Evolutionary conservation across 1,140 invertebrate genomes (phyloP).

Genomic region (Spodoptera litura): DNA sequence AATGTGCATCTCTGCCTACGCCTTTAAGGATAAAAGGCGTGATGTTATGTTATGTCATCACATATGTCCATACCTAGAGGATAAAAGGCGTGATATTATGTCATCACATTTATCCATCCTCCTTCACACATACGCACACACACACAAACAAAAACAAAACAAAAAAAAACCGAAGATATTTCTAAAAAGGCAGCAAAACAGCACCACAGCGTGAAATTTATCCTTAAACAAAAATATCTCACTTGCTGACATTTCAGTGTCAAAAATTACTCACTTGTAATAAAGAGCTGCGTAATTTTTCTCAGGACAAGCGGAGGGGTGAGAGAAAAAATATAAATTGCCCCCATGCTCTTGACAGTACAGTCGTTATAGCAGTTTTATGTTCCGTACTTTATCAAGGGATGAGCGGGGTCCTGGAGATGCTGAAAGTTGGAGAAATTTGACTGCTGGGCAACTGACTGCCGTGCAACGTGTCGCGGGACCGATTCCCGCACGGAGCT

Average conservation of each 20-base stretch:
- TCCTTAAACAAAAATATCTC: background rate
- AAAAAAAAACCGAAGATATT: background rate
- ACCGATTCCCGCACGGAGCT: too few relatives aligned
- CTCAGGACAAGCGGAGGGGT: conserved; percentile 24
- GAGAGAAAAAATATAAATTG: conserved; percentile 61
- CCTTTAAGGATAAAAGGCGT: too few relatives aligned
- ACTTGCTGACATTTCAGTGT: conserved; percentile 31
- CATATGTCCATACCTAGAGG: too few relatives aligned
- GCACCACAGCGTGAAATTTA: background rate
- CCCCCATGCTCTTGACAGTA: conserved; percentile 67
- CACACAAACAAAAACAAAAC: background rate
- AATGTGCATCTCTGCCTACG: too few relatives aligned
- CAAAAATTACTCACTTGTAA: conserved; percentile 47
- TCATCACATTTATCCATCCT: too few relatives aligned
- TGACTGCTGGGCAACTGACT: background rate
- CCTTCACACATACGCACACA: too few relatives aligned
- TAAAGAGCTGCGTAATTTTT: conserved; percentile 38
- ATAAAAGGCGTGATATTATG: too few relatives aligned
- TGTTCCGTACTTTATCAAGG: conserved; percentile 64
- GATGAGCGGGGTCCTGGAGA: conserved; percentile 42
- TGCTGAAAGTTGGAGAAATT: conserved; percentile 10
- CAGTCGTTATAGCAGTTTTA: conserved; percentile 71
- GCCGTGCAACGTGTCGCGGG: too few relatives aligned
- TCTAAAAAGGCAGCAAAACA: background rate
- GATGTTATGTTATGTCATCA: too few relatives aligned